Percentiles rank a stretch among this genome's conserved stretches.
Evolutionary conservation across 2,797 vertebrate species (phyloP).

Genomic region (Xenops minutus): DNA sequence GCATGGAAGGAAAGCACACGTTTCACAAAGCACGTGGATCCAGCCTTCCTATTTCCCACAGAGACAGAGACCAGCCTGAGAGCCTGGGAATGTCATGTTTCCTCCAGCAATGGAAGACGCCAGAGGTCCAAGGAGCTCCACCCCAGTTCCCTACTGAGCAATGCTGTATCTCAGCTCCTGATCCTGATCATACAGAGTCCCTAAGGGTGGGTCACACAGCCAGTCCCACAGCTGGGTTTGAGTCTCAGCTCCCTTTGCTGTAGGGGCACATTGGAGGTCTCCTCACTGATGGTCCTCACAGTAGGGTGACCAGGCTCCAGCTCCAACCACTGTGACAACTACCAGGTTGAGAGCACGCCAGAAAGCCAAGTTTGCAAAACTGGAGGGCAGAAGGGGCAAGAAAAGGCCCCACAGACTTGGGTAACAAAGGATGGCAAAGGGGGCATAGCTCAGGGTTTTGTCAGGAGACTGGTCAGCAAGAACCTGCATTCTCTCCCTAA

Average conservation of each 20-base stretch:
- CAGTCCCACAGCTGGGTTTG: neutral
- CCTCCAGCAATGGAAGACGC: neutral
- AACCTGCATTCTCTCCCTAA: neutral
- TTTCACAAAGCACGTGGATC: neutral
- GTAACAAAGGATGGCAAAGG: neutral
- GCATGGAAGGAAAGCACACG: neutral
- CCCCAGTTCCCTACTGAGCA: neutral
- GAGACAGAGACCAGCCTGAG: neutral
- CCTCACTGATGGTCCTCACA: neutral
- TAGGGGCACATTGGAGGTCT: neutral
- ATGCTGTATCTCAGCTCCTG: neutral
- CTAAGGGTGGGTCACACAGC: neutral
- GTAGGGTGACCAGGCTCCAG: neutral
- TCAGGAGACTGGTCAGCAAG: neutral
- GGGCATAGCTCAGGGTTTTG: neutral
- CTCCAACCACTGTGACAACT: neutral
- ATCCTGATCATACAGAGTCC: neutral
- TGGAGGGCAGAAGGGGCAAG: neutral
- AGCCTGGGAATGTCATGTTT: fast-evolving
- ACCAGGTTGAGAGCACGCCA: neutral
- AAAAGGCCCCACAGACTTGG: neutral
- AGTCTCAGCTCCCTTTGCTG: neutral
- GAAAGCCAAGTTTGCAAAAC: neutral
- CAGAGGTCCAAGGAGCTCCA: neutral
- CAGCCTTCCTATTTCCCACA: neutral